Percentiles rank a stretch among this genome's conserved stretches.
Conservation (phyloP, 1,140 invertebrate species). For the Drosophila kikkawai region DNA sequence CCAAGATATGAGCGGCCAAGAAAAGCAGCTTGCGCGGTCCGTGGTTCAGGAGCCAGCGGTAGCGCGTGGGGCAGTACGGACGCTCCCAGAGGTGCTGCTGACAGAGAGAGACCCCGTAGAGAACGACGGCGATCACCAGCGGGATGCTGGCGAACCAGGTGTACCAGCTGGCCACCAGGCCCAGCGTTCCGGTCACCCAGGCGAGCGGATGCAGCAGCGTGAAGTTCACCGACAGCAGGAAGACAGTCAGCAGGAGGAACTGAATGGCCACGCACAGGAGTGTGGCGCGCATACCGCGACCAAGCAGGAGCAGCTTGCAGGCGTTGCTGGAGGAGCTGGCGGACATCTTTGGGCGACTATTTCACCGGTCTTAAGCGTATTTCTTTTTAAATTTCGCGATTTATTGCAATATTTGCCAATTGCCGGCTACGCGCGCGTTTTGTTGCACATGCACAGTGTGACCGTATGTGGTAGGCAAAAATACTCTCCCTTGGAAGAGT, state of each 20-base stretch:
- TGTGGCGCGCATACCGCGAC: constrained; percentile 65
- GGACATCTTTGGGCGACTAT: constrained; percentile 24
- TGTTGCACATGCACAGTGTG: constrained; percentile 19
- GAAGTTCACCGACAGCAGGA: constrained; percentile 86
- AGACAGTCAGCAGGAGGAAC: constrained; percentile 85
- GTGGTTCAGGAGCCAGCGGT: constrained; percentile 83
- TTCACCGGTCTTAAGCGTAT: neutral
- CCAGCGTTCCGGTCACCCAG: constrained; percentile 86
- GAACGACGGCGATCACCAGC: constrained; percentile 86
- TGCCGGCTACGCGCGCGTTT: constrained; percentile 35
- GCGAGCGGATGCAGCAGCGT: constrained; percentile 85
- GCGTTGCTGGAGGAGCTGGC: constrained; percentile 27
- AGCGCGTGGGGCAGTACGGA: constrained; percentile 86
- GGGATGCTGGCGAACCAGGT: constrained; percentile 87
- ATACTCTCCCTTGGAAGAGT: neutral
- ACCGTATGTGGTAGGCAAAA: neutral
- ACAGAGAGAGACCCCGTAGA: constrained; percentile 87
- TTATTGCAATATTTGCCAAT: constrained; percentile 3
- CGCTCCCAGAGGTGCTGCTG: constrained; percentile 87
- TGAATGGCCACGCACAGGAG: constrained; percentile 66
- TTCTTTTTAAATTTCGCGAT: constrained; percentile 7
- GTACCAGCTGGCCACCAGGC: constrained; percentile 86
- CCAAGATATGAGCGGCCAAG: constrained; percentile 86
- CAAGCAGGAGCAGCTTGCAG: constrained; percentile 51
- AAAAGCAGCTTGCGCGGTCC: constrained; percentile 65